Base-by-base conservation (phyloP, 2,888 invertebrate genomes). In the Zeuzera pyrina region DNA sequence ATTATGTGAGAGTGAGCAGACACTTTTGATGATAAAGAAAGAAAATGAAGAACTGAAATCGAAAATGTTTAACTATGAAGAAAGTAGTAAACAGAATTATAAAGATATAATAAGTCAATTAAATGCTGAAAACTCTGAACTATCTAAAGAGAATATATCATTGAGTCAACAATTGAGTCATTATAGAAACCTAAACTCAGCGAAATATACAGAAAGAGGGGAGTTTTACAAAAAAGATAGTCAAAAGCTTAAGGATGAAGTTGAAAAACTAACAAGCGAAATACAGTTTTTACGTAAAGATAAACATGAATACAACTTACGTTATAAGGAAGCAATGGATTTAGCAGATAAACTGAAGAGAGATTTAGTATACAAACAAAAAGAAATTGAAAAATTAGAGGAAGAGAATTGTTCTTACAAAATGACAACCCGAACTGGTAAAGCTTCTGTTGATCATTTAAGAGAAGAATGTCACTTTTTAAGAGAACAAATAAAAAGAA, bases 1-100 rank as follows among this genome's bases (percentile, higher is more conserved):
- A 49, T 51, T 84, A 36, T 83, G 83, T 71, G 83, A 79, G 51
- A 69, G 72, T 60, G 84, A 84, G 45, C 83, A 83, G 49, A 77
- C 64, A 47, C 61, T 78, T 16, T 57, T 83, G n/a, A 74, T 73
- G 67, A 49, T 85, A 13, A 74, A 64, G 43, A 83, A 79, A 54
- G 76, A 85, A 55, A 83, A 81, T 63, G 73, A 76, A 48, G 74
- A 77, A 31, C 49, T 74, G 7, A 70, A 59, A 55, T 45, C 30
- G 23, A 64, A 62, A 49, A 39, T 58, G 33, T 34, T 35, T 30
- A 49, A 42, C 31, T 40, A 54, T 31, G 56, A 64, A 36, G 60
- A 72, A 34, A 57, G 50, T 31, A 65, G 51, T 38, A 72, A 66
- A 44, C 58, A 67, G 41, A 79, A 69, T 43, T 79, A 63, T 41